Conservation (phyloP, 1,140 invertebrate genomes). For the Dinothrombium tinctorium region DNA sequence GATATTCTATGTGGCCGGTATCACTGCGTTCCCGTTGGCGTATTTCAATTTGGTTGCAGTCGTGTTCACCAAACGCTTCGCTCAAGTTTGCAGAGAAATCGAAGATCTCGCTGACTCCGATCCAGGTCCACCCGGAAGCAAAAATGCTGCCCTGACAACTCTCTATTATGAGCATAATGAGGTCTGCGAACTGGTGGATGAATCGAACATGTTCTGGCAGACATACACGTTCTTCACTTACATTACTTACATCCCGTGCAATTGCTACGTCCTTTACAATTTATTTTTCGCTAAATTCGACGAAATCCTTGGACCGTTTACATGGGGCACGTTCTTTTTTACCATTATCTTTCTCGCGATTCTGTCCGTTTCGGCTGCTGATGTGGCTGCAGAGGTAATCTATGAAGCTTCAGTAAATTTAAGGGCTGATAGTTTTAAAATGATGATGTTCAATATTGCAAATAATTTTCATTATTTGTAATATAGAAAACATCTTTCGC, state of each 20-base stretch:
- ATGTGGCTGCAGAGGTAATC: constrained; percentile 11
- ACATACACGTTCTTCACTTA: constrained; percentile 12
- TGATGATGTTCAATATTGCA: too few relatives aligned
- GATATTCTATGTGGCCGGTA: constrained; percentile 10
- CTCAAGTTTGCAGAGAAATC: constrained; percentile 10
- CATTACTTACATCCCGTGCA: constrained; percentile 11
- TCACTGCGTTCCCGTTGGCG: constrained; percentile 8
- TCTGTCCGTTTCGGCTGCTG: constrained; percentile 12
- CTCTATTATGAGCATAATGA: constrained; percentile 14
- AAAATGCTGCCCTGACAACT: constrained; percentile 8
- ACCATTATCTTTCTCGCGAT: constrained; percentile 10
- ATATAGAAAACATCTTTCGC: too few relatives aligned
- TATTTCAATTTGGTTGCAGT: constrained; percentile 13
- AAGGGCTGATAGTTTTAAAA: too few relatives aligned
- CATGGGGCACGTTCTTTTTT: constrained; percentile 11
- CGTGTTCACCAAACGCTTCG: constrained; percentile 7
- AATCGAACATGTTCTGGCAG: constrained; percentile 13
- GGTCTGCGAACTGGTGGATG: constrained; percentile 12
- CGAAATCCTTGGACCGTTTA: constrained; percentile 7
- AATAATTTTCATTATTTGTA: too few relatives aligned
- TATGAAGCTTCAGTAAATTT: too few relatives aligned
- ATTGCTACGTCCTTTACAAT: constrained; percentile 13
- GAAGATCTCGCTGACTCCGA: constrained; percentile 12
- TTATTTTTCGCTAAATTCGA: constrained; percentile 14
- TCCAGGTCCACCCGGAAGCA: constrained; percentile 7